Evolutionary conservation across 1,140 invertebrate genomes (phyloP).

Genomic region (Pseudomyrmex dendroicus): DNA sequence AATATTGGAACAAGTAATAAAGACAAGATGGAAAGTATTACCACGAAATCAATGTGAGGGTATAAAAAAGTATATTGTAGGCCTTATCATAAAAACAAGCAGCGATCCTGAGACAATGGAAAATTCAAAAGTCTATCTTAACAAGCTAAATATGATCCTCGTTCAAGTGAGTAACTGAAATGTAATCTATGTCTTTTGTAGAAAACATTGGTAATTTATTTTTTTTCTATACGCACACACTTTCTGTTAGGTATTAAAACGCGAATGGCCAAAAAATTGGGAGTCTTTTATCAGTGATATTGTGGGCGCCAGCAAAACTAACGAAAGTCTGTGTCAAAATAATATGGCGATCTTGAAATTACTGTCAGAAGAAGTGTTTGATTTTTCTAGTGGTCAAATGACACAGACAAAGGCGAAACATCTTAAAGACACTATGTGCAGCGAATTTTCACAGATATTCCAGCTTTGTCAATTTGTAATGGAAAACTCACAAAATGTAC

Average conservation of each 20-base stretch:
- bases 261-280: constrained; percentile 99
- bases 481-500: constrained; percentile 98
- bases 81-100: constrained; percentile 99
- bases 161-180: constrained; percentile 88
- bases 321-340: constrained; percentile 99
- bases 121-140: constrained; percentile 97
- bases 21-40: constrained; percentile 99
- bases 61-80: constrained; percentile 99
- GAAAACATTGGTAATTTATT: background rate
- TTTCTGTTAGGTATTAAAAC: constrained; percentile 94
- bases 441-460: constrained; percentile 99
- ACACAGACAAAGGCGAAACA: constrained; percentile 99
- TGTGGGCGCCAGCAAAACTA: constrained; percentile 99
- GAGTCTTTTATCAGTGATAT: constrained; percentile 99
- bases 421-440: constrained; percentile 99
- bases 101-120: constrained; percentile 96
- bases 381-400: constrained; percentile 98
- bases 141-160: constrained; percentile 99
- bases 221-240: too few species aligned
- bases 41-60: constrained; percentile 99
- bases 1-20: constrained; percentile 99
- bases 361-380: constrained; percentile 99
- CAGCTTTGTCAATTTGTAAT: constrained; percentile 98
- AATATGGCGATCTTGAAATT: constrained; percentile 99
- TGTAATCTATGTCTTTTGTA: background rate